phyloP scores from a whole-genome alignment of 2,113 vertebrate genomes.

The Nanger granti region DNA sequence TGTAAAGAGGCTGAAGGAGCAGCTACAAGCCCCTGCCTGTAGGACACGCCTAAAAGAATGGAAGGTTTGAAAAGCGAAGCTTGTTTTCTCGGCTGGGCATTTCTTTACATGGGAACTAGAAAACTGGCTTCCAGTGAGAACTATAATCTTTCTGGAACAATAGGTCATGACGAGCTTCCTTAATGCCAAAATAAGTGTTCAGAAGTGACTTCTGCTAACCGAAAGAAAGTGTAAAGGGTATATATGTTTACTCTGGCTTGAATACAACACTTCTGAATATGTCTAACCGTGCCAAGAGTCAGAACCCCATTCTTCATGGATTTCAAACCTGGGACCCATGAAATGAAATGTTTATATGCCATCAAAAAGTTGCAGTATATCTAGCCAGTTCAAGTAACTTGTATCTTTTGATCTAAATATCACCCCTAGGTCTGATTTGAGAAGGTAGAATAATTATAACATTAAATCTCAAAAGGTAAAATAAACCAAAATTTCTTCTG shows the following conservation, averaged over 20 bases:
- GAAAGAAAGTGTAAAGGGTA: slow-evolving; percentile 62
- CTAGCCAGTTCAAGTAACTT: neutral
- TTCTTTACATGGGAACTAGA: slow-evolving; percentile 69
- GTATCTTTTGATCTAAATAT: neutral
- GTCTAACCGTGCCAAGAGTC: slow-evolving; percentile 52
- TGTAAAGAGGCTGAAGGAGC: slow-evolving; percentile 54
- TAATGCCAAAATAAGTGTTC: slow-evolving; percentile 67
- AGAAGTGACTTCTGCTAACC: slow-evolving; percentile 62
- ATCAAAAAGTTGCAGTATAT: neutral
- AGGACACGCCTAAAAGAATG: slow-evolving; percentile 53
- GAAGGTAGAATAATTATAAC: neutral
- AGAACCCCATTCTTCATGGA: slow-evolving; percentile 32
- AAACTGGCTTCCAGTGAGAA: slow-evolving; percentile 58
- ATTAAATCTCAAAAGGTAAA: neutral
- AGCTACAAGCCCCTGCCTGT: slow-evolving; percentile 59
- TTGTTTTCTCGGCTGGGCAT: slow-evolving; percentile 64
- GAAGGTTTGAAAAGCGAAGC: slow-evolving; percentile 51
- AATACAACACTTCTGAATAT: slow-evolving; percentile 55
- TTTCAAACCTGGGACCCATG: slow-evolving; percentile 26
- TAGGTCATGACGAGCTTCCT: slow-evolving; percentile 72
- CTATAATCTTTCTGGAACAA: slow-evolving; percentile 69
- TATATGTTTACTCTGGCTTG: slow-evolving; percentile 69
- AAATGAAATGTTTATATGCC: neutral
- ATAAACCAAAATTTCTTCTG: neutral
- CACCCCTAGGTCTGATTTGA: neutral